Evolutionary conservation across 2,797 vertebrate genomes (phyloP), one percentile per base, ranked within the genome.

Genomic region (Mallotus villosus): DNA sequence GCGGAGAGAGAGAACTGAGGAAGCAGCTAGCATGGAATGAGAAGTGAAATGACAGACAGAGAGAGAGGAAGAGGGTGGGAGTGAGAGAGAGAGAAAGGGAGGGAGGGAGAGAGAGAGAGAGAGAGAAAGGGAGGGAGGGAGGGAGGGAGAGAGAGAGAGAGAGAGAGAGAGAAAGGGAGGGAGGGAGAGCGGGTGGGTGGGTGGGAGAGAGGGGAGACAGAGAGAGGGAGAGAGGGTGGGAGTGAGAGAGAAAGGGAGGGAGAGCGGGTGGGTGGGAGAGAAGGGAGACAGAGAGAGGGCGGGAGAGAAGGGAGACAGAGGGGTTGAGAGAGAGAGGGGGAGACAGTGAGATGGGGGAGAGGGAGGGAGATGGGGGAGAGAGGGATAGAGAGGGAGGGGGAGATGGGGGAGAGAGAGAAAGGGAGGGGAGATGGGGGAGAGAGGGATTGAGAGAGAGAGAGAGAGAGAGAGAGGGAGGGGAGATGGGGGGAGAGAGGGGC

Each of bases 1-100:
- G 62, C 63, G 59, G 12, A 14, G 46, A 34, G 46, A 34, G 64
- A 61, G 11, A 72, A 49, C 66, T 29, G 60, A 21, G 25, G 6
- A 37, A 22, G 51, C 55, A 51, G 17, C 14, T 22, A 29, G 25
- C 24, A 21, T 5, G 9, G 58, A 68, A 1, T 67, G 32, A 71
- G 58, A 55, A 29, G 59, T 25, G 27, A 49, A 49, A 49, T 60
- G 70, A 71, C 55, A 63, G 32, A 37, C 14, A 32, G 63, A 41
- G 34, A 41, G 21, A n/a, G 19, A 27, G 11, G 16, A 4, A 0
- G 25, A 4, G 25, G 14, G 25, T n/a, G n/a, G n/a, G n/a, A n/a
- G n/a, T n/a, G n/a, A n/a, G n/a, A n/a, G n/a, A n/a, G n/a, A n/a
- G n/a, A 1, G 27, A 1, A n/a, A n/a, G n/a, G 25, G 4, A 49